Conservation (phyloP, 2,797 vertebrate species). For the Propithecus deckenii region DNA sequence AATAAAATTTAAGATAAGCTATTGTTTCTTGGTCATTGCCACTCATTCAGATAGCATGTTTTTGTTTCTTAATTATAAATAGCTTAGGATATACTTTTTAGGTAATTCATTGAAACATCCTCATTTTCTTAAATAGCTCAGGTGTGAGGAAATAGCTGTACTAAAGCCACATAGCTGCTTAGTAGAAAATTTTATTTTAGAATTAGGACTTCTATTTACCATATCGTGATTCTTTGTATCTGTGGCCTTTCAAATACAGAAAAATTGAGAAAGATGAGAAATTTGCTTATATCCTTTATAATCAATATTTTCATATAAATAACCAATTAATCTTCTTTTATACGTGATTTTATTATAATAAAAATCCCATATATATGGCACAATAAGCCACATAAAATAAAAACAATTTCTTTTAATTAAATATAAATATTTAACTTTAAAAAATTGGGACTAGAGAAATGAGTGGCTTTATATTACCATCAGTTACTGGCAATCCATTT, state of each 20-base stretch:
- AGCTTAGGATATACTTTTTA: background rate
- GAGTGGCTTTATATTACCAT: background rate
- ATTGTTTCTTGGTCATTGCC: background rate
- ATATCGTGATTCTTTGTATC: background rate
- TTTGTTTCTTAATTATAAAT: background rate
- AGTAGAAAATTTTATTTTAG: background rate
- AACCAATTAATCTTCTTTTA: background rate
- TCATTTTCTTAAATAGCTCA: background rate
- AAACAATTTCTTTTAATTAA: background rate
- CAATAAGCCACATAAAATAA: background rate
- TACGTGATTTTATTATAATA: background rate
- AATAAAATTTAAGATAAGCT: background rate
- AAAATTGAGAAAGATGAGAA: background rate
- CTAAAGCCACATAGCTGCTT: background rate
- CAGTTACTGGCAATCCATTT: background rate
- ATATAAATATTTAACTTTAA: background rate
- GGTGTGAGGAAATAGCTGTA: background rate
- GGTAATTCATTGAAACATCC: background rate
- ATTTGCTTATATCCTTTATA: background rate
- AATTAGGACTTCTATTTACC: background rate
- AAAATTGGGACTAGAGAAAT: background rate
- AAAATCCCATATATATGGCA: background rate
- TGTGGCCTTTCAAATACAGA: background rate
- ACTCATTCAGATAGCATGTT: background rate
- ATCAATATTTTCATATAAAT: background rate